Evolutionary conservation across 2,888 invertebrate species (phyloP).

Genomic region (Seira musarum): DNA sequence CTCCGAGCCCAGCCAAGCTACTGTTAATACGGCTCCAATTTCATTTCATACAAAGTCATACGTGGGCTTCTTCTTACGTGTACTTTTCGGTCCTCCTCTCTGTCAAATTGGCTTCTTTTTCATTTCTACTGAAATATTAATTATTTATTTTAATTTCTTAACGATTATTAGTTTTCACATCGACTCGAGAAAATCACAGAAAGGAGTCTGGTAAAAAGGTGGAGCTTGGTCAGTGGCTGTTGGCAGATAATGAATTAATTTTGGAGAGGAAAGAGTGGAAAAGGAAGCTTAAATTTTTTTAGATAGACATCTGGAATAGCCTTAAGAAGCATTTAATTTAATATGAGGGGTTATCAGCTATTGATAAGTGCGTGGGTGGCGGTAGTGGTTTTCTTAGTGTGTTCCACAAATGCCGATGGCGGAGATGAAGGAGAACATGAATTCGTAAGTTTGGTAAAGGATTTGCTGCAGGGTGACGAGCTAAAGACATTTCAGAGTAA

Average conservation of each 20-base stretch:
- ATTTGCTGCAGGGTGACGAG: constrained; percentile 68
- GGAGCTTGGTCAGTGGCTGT: neutral
- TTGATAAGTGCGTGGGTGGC: constrained; percentile 15
- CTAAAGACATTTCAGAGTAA: constrained; percentile 68
- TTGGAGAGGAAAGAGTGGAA: neutral
- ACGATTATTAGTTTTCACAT: constrained; percentile 1
- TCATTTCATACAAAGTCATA: too few species aligned
- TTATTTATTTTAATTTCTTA: constrained; percentile 7
- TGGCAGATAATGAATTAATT: neutral
- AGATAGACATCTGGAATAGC: neutral
- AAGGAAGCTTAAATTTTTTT: neutral
- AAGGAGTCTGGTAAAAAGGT: neutral
- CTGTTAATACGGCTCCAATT: constrained; percentile 14
- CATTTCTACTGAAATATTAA: neutral
- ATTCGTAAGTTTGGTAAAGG: constrained; percentile 65
- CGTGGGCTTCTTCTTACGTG: neutral
- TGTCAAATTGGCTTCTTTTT: too few species aligned
- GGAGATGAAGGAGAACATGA: constrained; percentile 58
- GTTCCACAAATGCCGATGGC: neutral
- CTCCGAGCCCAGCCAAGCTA: constrained; percentile 22
- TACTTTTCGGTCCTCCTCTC: too few species aligned
- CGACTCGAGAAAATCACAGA: neutral
- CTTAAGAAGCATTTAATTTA: neutral
- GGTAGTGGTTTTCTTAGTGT: neutral
- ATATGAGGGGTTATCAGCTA: constrained; percentile 28